phyloP scores from a whole-genome alignment of 2,113 vertebrate genomes.

The Microtus montanus region DNA sequence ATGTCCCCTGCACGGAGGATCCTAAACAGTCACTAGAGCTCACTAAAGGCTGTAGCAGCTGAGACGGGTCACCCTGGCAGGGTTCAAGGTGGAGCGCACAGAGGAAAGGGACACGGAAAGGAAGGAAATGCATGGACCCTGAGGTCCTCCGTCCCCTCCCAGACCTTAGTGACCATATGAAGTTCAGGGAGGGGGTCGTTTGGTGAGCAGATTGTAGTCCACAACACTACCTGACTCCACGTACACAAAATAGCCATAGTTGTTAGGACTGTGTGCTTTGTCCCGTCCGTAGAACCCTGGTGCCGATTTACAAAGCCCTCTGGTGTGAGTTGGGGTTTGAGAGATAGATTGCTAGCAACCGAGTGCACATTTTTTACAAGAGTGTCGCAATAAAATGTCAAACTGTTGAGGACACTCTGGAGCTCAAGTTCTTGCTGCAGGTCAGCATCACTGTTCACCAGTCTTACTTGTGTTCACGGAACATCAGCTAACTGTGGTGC shows the following conservation, averaged over 20 bases:
- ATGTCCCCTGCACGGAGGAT: neutral
- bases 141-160: neutral
- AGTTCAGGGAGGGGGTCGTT: neutral
- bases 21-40: neutral
- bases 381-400: slow-evolving; percentile 2
- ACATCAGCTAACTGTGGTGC: slow-evolving; percentile 62
- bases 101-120: neutral
- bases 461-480: slow-evolving; percentile 68
- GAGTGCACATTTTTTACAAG: slow-evolving; percentile 33
- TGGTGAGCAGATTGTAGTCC: neutral
- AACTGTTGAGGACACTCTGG: slow-evolving; percentile 62
- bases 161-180: neutral
- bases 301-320: neutral
- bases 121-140: neutral
- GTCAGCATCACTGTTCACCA: slow-evolving; percentile 43
- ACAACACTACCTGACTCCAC: neutral
- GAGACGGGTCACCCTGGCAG: slow-evolving; percentile 49
- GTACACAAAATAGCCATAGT: neutral
- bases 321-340: neutral
- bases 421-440: neutral
- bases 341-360: neutral
- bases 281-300: neutral
- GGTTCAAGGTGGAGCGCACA: neutral
- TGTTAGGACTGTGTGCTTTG: neutral
- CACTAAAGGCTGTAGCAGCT: slow-evolving; percentile 37